Conservation (phyloP, 2,888 invertebrate species). For the Onchidella celtica region DNA sequence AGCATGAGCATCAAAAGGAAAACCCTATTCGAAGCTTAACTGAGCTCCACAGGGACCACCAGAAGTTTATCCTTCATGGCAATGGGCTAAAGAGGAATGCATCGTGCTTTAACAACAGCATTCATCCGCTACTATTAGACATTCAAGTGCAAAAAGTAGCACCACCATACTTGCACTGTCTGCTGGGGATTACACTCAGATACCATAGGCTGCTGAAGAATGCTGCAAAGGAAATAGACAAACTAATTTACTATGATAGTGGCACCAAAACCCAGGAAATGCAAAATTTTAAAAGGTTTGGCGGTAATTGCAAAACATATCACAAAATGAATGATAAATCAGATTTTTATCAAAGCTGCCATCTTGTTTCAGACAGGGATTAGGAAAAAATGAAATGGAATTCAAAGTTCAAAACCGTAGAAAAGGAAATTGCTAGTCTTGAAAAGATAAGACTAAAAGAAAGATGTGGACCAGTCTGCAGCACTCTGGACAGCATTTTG, state of each 20-base stretch:
- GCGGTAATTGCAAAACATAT: neutral
- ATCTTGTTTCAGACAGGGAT: neutral
- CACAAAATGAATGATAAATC: neutral
- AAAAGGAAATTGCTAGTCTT: neutral
- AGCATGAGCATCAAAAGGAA: neutral
- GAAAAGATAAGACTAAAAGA: neutral
- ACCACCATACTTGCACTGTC: conserved; percentile 16
- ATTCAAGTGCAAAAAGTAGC: neutral
- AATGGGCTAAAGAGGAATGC: neutral
- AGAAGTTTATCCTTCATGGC: neutral
- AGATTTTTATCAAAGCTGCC: neutral
- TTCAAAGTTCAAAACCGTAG: neutral
- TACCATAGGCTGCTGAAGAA: conserved; percentile 11
- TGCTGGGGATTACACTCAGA: conserved; percentile 10
- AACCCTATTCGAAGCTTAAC: neutral
- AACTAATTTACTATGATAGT: neutral
- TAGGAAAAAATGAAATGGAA: neutral
- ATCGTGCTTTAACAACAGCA: conserved; percentile 7
- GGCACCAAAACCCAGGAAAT: neutral
- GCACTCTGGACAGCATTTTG: neutral
- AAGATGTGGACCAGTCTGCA: neutral
- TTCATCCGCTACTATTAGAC: neutral
- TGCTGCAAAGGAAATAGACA: conserved; percentile 9
- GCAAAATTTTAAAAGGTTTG: neutral
- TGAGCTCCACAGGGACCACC: neutral